Conservation (phyloP, 2,797 vertebrate genomes). For the Poeciliopsis gracilis region DNA sequence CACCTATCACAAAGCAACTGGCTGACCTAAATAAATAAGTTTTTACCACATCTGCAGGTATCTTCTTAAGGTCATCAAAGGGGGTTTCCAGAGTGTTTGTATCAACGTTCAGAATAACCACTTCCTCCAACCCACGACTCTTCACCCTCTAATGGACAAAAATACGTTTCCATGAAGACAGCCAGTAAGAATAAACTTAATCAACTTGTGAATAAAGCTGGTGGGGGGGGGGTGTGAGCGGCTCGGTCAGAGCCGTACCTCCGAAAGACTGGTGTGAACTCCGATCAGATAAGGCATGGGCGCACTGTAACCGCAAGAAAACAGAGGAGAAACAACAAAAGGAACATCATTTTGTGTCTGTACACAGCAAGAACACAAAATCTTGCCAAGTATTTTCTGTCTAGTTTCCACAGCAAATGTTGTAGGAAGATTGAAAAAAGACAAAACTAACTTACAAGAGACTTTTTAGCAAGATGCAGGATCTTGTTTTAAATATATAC, state of each 20-base stretch:
- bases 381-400: too few species aligned
- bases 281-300: slow-evolving; percentile 96
- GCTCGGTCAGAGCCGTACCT: slow-evolving; percentile 76
- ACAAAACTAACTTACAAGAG: too few species aligned
- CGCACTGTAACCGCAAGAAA: slow-evolving; percentile 77
- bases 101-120: slow-evolving; percentile 90
- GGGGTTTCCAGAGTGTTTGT: slow-evolving; percentile 88
- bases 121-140: slow-evolving; percentile 86
- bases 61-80: slow-evolving; percentile 85
- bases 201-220: background rate
- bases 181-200: background rate
- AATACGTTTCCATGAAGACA: background rate
- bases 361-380: background rate
- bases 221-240: background rate
- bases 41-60: slow-evolving; percentile 89
- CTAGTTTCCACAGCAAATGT: too few species aligned
- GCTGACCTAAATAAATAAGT: background rate
- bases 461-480: too few species aligned
- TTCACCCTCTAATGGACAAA: slow-evolving; percentile 78
- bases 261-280: slow-evolving; percentile 87
- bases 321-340: background rate
- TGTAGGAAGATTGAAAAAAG: too few species aligned
- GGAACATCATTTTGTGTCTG: background rate
- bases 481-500: too few species aligned
- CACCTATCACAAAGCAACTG: background rate